Evolutionary conservation across 2,888 invertebrate species (phyloP).

Genomic region (Acleris holmiana): DNA sequence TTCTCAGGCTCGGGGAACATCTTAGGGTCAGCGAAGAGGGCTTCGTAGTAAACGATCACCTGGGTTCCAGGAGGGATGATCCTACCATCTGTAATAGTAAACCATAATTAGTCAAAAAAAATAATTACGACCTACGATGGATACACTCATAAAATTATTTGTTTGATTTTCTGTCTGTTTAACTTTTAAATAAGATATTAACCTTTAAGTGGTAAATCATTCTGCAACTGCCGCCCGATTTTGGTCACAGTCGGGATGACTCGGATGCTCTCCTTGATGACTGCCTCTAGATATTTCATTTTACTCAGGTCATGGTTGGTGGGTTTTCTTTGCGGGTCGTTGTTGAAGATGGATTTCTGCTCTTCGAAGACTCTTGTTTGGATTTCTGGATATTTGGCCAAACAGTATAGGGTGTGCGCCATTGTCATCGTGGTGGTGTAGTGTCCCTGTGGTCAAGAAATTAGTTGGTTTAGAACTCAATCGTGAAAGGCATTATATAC

Average conservation of each 20-base stretch:
- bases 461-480: background rate
- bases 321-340: slow-evolving; percentile 44
- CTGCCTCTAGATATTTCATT: slow-evolving; percentile 56
- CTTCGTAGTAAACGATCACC: slow-evolving; percentile 50
- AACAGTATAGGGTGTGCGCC: slow-evolving; percentile 48
- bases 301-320: slow-evolving; percentile 48
- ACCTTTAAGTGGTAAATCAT: slow-evolving; percentile 51
- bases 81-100: slow-evolving; percentile 48
- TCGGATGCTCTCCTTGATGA: slow-evolving; percentile 54
- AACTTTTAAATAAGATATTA: background rate
- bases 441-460: slow-evolving; percentile 45
- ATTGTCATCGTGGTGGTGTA: slow-evolving; percentile 53
- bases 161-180: background rate
- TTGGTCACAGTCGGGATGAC: slow-evolving; percentile 52
- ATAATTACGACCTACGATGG: background rate
- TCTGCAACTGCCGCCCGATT: slow-evolving; percentile 49
- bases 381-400: slow-evolving; percentile 51
- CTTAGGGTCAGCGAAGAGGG: slow-evolving; percentile 47
- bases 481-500: slow-evolving; percentile 3
- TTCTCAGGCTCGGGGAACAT: slow-evolving; percentile 49
- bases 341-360: slow-evolving; percentile 47
- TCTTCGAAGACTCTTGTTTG: slow-evolving; percentile 49
- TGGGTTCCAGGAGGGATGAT: slow-evolving; percentile 49
- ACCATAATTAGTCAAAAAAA: background rate
- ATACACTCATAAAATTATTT: background rate